Conservation (phyloP, 2,113 vertebrate species). For the Sigmodon hispidus region DNA sequence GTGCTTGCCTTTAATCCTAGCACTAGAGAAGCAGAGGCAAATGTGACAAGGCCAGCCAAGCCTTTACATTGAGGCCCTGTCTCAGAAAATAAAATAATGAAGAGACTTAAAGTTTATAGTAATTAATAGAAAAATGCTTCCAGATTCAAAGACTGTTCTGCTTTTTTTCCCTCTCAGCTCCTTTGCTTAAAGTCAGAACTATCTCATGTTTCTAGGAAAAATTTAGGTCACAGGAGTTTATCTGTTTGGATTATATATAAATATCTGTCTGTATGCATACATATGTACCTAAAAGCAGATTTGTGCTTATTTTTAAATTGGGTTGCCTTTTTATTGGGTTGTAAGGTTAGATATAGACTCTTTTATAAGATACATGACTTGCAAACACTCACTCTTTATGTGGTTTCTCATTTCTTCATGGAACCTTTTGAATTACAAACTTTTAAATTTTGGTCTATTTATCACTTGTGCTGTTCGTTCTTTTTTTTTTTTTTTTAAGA, state of each 20-base stretch:
- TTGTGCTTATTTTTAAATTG: not conserved
- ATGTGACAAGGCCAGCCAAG: not conserved
- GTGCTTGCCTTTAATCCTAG: not conserved
- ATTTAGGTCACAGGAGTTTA: constrained; percentile 12
- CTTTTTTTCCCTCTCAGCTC: not conserved
- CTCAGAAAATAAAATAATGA: not conserved
- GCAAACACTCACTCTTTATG: not conserved
- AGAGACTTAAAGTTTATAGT: not conserved
- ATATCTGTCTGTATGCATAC: not conserved
- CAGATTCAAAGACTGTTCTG: constrained; percentile 40
- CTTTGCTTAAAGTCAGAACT: constrained; percentile 26
- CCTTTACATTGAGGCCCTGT: not conserved
- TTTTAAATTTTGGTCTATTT: not conserved
- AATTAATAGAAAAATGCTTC: not conserved
- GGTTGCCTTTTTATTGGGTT: not conserved
- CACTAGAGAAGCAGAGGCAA: not conserved
- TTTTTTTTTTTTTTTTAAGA: not conserved
- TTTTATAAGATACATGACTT: not conserved
- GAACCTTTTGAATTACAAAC: not conserved
- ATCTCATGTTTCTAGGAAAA: not conserved
- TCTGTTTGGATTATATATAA: not conserved
- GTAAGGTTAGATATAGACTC: not conserved
- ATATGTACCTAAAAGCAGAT: not conserved
- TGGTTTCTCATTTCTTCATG: not conserved
- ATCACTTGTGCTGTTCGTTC: not conserved